phyloP scores from a whole-genome alignment of 2,113 vertebrate genomes.

The Podocnemis expansa region DNA sequence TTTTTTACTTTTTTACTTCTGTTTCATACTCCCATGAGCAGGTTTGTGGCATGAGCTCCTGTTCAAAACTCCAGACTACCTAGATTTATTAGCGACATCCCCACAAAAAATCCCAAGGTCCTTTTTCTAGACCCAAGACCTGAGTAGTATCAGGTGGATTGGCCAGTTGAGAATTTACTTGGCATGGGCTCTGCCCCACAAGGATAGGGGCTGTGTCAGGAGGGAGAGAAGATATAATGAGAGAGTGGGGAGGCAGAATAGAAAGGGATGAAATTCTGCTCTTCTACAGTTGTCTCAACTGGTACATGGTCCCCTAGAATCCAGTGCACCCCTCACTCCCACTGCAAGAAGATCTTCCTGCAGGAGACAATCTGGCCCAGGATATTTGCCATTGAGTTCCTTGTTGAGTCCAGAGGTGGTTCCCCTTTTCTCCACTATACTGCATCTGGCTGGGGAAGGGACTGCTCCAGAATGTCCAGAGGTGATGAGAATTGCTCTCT shows the following conservation, averaged over 20 bases:
- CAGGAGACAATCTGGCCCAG: background rate
- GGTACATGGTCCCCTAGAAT: background rate
- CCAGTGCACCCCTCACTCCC: background rate
- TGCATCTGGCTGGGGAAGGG: background rate
- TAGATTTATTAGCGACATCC: background rate
- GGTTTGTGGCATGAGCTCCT: background rate
- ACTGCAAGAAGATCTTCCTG: background rate
- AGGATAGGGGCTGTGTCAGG: background rate
- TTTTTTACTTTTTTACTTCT: background rate
- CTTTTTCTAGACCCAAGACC: background rate
- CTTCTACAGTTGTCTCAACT: background rate
- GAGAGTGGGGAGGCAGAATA: background rate
- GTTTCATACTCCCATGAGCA: background rate
- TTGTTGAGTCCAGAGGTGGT: background rate
- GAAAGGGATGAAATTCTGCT: background rate
- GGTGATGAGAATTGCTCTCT: background rate
- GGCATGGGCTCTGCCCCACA: background rate
- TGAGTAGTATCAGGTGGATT: background rate
- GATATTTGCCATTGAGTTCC: background rate
- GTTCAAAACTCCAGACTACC: background rate
- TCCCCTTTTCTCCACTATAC: background rate
- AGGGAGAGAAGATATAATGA: background rate
- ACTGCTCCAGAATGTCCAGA: background rate
- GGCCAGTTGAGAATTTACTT: background rate
- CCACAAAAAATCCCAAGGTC: background rate